Evolutionary conservation across 2,888 invertebrate genomes (phyloP).

Genomic region (Cataglyphis cursor): DNA sequence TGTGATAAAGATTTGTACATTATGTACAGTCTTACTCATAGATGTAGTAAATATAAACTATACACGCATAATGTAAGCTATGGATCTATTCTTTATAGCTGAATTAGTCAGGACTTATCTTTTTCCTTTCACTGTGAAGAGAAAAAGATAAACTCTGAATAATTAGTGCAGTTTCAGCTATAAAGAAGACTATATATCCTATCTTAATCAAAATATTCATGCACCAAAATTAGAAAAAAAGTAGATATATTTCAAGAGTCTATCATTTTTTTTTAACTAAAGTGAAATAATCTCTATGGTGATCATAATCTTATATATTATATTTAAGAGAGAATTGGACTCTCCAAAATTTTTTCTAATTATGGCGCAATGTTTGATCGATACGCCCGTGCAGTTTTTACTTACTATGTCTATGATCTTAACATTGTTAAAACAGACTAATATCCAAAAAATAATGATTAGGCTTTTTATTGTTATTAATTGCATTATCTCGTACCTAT

Average conservation of each 20-base stretch:
- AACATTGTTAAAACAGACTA: conserved; percentile 51
- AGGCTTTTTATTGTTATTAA: conserved; percentile 25
- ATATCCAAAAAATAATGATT: conserved; percentile 31
- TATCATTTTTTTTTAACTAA: background rate
- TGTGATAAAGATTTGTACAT: conserved; percentile 57
- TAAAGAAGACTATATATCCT: background rate
- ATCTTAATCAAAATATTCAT: background rate
- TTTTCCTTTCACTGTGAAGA: no score
- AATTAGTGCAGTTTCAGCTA: no score
- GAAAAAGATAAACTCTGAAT: no score
- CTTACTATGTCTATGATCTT: background rate
- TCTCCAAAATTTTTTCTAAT: background rate
- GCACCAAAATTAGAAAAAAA: background rate
- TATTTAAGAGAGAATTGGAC: background rate
- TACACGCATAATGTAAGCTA: background rate
- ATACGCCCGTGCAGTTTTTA: background rate
- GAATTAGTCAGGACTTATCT: no score
- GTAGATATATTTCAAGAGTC: background rate
- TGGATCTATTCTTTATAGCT: no score
- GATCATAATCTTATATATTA: background rate
- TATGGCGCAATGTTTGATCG: background rate
- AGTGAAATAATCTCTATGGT: background rate
- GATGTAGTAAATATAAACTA: background rate
- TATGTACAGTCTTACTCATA: conserved; percentile 57
- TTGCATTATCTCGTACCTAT: conserved; percentile 25